Percentiles rank a stretch among this genome's conserved stretches.
These are phyloP conservation scores for Chelonia mydas DNA, from an alignment of 2,797 vertebrate genomes.

Conservation along the genomic window DNA sequence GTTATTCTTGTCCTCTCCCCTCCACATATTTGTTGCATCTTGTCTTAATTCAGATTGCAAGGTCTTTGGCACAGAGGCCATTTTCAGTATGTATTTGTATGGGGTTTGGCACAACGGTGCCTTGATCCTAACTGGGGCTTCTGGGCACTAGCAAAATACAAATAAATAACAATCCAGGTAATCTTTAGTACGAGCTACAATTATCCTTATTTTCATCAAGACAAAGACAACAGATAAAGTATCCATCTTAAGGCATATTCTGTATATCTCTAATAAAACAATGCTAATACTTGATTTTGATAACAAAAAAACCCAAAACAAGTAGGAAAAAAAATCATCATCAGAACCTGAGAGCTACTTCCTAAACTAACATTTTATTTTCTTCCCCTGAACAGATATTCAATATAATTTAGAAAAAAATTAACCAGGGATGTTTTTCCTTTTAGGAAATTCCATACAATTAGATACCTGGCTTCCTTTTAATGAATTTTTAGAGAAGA, in stretches of 20 bases:
- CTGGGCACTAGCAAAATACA: background rate
- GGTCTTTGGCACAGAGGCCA: background rate
- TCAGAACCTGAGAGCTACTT: background rate
- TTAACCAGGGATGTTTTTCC: background rate
- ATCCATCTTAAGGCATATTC: background rate
- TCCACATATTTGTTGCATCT: background rate
- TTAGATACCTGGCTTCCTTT: background rate
- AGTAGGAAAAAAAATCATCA: too few species aligned
- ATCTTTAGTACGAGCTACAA: too few species aligned
- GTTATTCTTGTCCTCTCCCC: background rate
- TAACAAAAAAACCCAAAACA: too few species aligned
- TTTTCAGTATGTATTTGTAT: background rate
- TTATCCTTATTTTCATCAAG: background rate
- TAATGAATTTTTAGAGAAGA: background rate
- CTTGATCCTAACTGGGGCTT: background rate
- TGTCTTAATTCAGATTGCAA: background rate
- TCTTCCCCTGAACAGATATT: too few species aligned
- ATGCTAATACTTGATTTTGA: too few species aligned
- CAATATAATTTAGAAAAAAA: too few species aligned
- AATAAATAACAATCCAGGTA: background rate
- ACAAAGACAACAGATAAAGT: background rate
- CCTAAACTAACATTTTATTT: background rate
- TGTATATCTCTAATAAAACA: background rate
- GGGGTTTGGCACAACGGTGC: too few species aligned
- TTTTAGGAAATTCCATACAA: background rate